Conservation (phyloP, 2,888 invertebrate genomes). For the Salticus scenicus region DNA sequence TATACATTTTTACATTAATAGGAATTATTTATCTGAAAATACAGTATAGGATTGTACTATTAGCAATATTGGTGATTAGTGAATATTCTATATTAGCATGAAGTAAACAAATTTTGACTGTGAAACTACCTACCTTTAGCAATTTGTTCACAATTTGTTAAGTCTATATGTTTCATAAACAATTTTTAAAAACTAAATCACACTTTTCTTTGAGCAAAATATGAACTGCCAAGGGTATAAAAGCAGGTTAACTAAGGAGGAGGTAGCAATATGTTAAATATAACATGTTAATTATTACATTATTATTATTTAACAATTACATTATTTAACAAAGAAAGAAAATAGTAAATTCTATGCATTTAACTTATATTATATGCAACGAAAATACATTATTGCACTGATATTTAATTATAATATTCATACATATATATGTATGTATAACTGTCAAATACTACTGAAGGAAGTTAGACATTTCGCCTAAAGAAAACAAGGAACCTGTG, state of each 20-base stretch:
- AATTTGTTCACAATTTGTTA: neutral
- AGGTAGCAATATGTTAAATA: neutral
- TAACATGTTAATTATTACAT: neutral
- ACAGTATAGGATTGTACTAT: neutral
- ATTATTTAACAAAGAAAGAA: too few relatives aligned
- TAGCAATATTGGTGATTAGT: neutral
- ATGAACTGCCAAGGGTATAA: slow-evolving; percentile 29
- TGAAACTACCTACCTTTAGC: neutral
- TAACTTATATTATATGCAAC: too few relatives aligned
- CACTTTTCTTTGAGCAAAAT: slow-evolving; percentile 53
- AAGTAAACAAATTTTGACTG: neutral
- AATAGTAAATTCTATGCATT: too few relatives aligned
- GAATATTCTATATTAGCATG: neutral
- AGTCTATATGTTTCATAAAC: neutral
- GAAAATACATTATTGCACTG: too few relatives aligned
- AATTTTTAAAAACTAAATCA: slow-evolving; percentile 54
- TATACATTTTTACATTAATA: too few relatives aligned
- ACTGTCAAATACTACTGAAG: too few relatives aligned
- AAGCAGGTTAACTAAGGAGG: neutral
- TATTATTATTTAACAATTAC: too few relatives aligned
- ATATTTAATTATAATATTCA: too few relatives aligned
- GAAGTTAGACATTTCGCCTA: too few relatives aligned
- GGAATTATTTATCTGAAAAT: neutral
- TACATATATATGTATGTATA: too few relatives aligned
- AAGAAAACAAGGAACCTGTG: too few relatives aligned